phyloP scores from a whole-genome alignment of 2,888 invertebrate species.

The Nymphalis c-album region DNA sequence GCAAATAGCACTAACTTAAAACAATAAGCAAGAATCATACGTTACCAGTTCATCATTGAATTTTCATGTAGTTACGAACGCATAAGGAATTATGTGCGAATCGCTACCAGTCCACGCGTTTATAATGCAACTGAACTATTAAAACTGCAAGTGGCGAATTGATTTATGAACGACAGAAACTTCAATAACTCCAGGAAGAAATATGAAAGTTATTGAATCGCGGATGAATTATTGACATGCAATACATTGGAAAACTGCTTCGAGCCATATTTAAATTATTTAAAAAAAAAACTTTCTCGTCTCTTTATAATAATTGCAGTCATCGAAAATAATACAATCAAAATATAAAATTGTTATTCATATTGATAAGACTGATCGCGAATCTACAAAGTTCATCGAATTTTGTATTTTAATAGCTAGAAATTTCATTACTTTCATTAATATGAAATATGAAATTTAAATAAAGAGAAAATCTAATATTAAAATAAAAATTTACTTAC shows the following conservation, averaged over 20 bases:
- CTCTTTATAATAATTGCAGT: not conserved
- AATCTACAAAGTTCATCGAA: too few relatives aligned
- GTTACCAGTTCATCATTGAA: not conserved
- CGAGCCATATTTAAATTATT: not conserved
- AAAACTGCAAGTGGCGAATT: conserved; percentile 8
- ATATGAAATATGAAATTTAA: too few relatives aligned
- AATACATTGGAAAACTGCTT: conserved; percentile 1
- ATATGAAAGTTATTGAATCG: conserved; percentile 2
- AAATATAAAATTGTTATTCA: not conserved
- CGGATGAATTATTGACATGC: conserved; percentile 13
- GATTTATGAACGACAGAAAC: conserved; percentile 13
- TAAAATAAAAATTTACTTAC: too few relatives aligned
- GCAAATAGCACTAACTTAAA: too few relatives aligned
- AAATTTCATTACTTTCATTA: too few relatives aligned
- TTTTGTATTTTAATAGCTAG: too few relatives aligned
- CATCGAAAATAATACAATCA: not conserved
- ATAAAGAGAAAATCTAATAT: too few relatives aligned
- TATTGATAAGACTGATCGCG: too few relatives aligned
- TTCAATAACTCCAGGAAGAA: conserved; percentile 5
- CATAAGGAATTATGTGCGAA: conserved; percentile 29
- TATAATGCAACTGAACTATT: conserved; percentile 14
- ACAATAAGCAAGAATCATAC: not conserved
- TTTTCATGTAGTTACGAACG: conserved; percentile 13
- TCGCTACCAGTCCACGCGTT: conserved; percentile 17
- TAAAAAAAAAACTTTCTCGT: not conserved